Evolutionary conservation across 2,113 vertebrate species (phyloP).

Genomic region (Pseudolaguvia tuberculata): DNA sequence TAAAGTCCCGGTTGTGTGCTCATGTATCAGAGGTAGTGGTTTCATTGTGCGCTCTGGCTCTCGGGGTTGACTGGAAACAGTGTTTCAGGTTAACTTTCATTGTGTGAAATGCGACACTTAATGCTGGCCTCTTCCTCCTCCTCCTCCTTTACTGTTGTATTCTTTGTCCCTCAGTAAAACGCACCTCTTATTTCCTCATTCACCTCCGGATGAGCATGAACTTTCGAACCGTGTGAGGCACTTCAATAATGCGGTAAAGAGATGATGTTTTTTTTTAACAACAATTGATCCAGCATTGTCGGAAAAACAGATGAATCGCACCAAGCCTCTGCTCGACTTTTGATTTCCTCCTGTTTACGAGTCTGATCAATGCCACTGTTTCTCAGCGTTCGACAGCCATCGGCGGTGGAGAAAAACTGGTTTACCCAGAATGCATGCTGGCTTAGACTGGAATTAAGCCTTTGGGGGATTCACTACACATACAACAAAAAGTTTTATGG

Average conservation of each 20-base stretch:
- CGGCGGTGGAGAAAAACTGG: conserved; percentile 37
- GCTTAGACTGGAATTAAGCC: conserved; percentile 37
- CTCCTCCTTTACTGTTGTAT: not conserved
- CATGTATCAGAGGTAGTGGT: not conserved
- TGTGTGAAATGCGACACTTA: conserved; percentile 32
- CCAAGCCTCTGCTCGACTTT: conserved; percentile 27
- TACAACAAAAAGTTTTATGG: not conserved
- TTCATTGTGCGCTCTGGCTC: not conserved
- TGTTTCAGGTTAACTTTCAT: not conserved
- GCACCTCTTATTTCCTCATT: not conserved
- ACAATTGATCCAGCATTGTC: not conserved
- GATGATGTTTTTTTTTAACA: not conserved
- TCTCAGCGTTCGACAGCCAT: not conserved
- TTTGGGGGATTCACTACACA: conserved; percentile 34
- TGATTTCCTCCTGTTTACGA: conserved; percentile 17
- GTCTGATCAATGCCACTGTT: conserved; percentile 26
- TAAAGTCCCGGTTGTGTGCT: conserved; percentile 4
- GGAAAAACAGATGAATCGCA: not conserved
- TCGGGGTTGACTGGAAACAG: conserved; percentile 22
- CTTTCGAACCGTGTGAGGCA: not conserved
- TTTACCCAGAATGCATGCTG: conserved; percentile 43
- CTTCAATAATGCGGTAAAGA: not conserved
- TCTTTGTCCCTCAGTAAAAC: conserved; percentile 5
- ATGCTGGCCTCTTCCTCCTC: not conserved
- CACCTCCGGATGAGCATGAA: not conserved